phyloP scores from a whole-genome alignment of 2,888 invertebrate genomes.

The Frankliniella intonsa region DNA sequence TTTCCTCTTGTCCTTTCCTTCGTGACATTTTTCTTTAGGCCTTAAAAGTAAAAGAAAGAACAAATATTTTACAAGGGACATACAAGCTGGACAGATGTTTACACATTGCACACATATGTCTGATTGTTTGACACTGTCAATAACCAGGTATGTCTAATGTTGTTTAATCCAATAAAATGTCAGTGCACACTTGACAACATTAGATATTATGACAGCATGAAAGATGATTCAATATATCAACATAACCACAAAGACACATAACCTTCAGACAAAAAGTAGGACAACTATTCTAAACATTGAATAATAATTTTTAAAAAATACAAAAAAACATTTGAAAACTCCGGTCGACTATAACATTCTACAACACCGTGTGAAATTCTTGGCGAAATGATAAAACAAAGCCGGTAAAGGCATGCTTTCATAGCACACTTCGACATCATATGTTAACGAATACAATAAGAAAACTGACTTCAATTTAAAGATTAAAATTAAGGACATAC shows the following conservation, averaged over 20 bases:
- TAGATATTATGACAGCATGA: too few relatives aligned
- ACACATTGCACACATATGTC: too few relatives aligned
- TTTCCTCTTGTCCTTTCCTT: slow-evolving; percentile 72
- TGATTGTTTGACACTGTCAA: too few relatives aligned
- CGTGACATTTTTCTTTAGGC: slow-evolving; percentile 54
- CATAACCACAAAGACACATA: not conserved
- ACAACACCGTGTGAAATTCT: too few relatives aligned
- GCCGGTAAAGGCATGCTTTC: slow-evolving; percentile 8
- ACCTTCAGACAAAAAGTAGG: not conserved
- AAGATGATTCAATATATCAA: not conserved
- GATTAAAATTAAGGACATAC: not conserved
- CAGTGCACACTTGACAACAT: too few relatives aligned
- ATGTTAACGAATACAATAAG: not conserved
- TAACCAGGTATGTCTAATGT: too few relatives aligned
- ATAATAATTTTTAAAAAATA: not conserved
- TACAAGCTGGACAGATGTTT: too few relatives aligned
- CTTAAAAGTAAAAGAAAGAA: not conserved
- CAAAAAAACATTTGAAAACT: not conserved
- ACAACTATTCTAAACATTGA: not conserved
- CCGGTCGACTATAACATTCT: not conserved
- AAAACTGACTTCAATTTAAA: not conserved
- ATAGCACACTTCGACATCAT: not conserved
- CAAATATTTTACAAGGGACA: not conserved
- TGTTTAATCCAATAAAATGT: too few relatives aligned
- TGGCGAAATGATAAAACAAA: not conserved